Evolutionary conservation across 2,797 vertebrate genomes (phyloP).

Genomic region (Erithacus rubecula): DNA sequence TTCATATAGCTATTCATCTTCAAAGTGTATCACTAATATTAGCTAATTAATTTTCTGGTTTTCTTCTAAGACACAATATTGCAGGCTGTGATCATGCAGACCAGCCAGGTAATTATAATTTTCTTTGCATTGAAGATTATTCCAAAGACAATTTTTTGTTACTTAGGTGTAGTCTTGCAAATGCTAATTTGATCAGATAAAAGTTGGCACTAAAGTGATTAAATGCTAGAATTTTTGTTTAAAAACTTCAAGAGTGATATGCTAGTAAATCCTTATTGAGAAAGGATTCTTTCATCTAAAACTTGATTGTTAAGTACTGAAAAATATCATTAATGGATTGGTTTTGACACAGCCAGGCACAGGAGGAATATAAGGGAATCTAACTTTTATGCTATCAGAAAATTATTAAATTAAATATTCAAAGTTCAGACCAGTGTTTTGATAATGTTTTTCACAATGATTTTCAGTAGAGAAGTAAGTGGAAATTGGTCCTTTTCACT

Average conservation of each 20-base stretch:
- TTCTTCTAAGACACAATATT: slow-evolving; percentile 6
- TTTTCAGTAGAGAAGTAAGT: not conserved
- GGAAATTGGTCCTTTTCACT: not conserved
- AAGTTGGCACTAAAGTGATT: not conserved
- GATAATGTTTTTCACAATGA: not conserved
- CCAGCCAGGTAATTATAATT: slow-evolving; percentile 44
- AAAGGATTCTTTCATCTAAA: slow-evolving; percentile 13
- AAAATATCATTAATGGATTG: not conserved
- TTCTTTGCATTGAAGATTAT: slow-evolving; percentile 25
- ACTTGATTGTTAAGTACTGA: not conserved
- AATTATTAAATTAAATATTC: slow-evolving; percentile 28
- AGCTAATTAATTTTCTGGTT: slow-evolving; percentile 58
- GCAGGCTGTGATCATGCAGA: slow-evolving; percentile 44
- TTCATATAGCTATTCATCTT: slow-evolving; percentile 24
- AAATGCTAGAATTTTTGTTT: not conserved
- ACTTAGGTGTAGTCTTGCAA: slow-evolving; percentile 28
- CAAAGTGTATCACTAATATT: slow-evolving; percentile 31
- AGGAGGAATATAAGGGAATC: not conserved
- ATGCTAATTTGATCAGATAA: slow-evolving; percentile 58
- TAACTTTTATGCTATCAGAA: not conserved
- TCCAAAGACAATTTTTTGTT: slow-evolving; percentile 18
- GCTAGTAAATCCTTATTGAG: slow-evolving; percentile 25
- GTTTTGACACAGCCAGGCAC: not conserved
- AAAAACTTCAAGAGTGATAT: slow-evolving; percentile 29
- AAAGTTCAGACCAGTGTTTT: not conserved